Evolutionary conservation across 2,113 vertebrate species (phyloP), one percentile per base, ranked within the genome.

Genomic region (Pelobates fuscus): DNA sequence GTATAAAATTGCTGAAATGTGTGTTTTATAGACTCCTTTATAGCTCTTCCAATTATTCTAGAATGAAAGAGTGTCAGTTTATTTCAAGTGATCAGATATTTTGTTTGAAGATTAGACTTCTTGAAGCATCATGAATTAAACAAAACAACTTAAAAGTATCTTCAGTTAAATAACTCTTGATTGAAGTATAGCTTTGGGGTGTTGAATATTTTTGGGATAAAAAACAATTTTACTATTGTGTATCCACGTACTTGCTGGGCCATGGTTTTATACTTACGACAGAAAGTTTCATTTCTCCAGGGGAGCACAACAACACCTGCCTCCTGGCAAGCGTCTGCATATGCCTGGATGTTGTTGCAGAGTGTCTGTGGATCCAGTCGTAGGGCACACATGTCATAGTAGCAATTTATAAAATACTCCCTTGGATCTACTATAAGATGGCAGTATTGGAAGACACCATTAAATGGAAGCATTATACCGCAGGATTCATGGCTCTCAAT

Each of bases 241-340:
- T n/a, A n/a, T n/a, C n/a, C n/a, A n/a, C n/a, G n/a, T 32, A 32
- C 30, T 5, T 32, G 30, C 10, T 5, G 10, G 10, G 30, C 30
- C 30, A 32, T 10, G 10, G 8, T 15, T 27, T 67, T 20, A 66
- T 84, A 87, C 87, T 12, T 86, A 88, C 83, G 41, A 64, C 87
- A 88, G 58, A 86, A 86, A 8, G 82, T 88, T 79, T 69, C 18
- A 1, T 86, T 88, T 80, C 87, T 85, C 87, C 86, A 86, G 0
- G 74, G 68, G 20, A 18, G 18, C 65, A 85, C 67, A 21, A 61
- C 62, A 24, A 75, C 77, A 57, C 81, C 85, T 57, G 77, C 77
- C 25, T 74, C 27, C 61, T 87, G 87, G 65, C 87, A 88, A 0
- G 5, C 0, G 0, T 87, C 86, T 55, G 81, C 82, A 41, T 86